These are phyloP conservation scores for Discoglossus pictus DNA, from an alignment of 2,797 vertebrate species.

Conservation along the genomic window DNA sequence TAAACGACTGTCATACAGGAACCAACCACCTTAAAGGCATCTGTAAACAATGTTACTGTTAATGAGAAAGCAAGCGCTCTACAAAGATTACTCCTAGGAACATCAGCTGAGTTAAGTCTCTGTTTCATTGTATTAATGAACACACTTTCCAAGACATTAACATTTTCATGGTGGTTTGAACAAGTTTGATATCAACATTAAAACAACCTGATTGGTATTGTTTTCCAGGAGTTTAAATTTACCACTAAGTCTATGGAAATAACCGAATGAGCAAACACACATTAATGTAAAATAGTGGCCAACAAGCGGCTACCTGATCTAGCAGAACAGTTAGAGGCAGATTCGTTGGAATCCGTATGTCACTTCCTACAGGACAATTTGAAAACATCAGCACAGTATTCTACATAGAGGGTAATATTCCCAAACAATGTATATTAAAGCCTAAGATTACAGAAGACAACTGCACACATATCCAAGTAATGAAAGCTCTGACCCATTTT, in stretches of 20 bases:
- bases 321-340: not conserved
- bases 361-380: too few species aligned
- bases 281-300: slow-evolving; percentile 68
- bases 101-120: slow-evolving; percentile 65
- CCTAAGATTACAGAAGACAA: too few species aligned
- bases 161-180: slow-evolving; percentile 69
- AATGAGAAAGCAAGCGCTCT: slow-evolving; percentile 69
- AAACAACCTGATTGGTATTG: slow-evolving; percentile 77
- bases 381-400: too few species aligned
- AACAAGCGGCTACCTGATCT: slow-evolving; percentile 58
- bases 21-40: slow-evolving; percentile 73
- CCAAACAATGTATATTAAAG: too few species aligned
- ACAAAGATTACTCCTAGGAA: slow-evolving; percentile 64
- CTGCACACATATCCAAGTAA: too few species aligned
- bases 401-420: too few species aligned
- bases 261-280: slow-evolving; percentile 69
- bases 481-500: too few species aligned
- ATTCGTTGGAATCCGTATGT: too few species aligned
- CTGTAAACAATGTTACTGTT: slow-evolving; percentile 75
- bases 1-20: slow-evolving; percentile 73
- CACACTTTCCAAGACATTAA: slow-evolving; percentile 67
- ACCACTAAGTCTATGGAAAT: slow-evolving; percentile 74
- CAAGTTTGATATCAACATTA: slow-evolving; percentile 74
- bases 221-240: slow-evolving; percentile 75
- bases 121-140: slow-evolving; percentile 59